phyloP scores from a whole-genome alignment of 2,113 vertebrate species.

The Steatornis caripensis region DNA sequence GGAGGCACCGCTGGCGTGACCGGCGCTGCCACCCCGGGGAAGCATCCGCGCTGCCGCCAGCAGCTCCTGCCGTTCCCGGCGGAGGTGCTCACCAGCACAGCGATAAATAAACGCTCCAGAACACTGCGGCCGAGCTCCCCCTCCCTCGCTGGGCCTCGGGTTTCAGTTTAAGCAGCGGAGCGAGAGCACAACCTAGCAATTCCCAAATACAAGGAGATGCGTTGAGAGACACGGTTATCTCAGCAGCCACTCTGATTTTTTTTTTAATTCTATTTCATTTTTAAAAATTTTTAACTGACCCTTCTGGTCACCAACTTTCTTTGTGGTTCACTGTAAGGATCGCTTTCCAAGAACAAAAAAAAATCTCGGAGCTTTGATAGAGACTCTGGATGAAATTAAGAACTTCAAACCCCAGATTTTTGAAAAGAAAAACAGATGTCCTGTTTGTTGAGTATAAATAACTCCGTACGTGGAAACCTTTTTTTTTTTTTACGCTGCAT shows the following conservation, averaged over 20 bases:
- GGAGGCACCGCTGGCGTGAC: rapidly evolving
- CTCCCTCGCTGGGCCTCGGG: background rate
- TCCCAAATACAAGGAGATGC: background rate
- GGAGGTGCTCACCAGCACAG: background rate
- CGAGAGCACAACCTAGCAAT: background rate
- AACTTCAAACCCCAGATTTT: conserved; percentile 78
- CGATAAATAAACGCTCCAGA: background rate
- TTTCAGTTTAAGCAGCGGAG: background rate
- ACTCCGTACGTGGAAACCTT: conserved; percentile 56
- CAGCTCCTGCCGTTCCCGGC: background rate
- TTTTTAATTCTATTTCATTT: background rate
- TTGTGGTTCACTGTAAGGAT: conserved; percentile 48
- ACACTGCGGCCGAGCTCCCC: background rate
- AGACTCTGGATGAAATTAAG: conserved; percentile 84
- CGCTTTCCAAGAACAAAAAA: conserved; percentile 68
- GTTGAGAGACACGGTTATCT: background rate
- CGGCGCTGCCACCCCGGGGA: background rate
- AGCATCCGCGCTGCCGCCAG: background rate
- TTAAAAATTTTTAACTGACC: conserved; percentile 11
- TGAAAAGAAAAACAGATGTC: conserved; percentile 85
- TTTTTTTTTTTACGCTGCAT: conserved; percentile 21
- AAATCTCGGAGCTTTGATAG: conserved; percentile 71
- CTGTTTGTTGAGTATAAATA: conserved; percentile 76
- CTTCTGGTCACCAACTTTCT: conserved; percentile 56
- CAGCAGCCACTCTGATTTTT: background rate